Percentiles rank a stretch among this genome's conserved stretches.
Conservation (phyloP, 2,113 vertebrate genomes). For the Eira barbara region DNA sequence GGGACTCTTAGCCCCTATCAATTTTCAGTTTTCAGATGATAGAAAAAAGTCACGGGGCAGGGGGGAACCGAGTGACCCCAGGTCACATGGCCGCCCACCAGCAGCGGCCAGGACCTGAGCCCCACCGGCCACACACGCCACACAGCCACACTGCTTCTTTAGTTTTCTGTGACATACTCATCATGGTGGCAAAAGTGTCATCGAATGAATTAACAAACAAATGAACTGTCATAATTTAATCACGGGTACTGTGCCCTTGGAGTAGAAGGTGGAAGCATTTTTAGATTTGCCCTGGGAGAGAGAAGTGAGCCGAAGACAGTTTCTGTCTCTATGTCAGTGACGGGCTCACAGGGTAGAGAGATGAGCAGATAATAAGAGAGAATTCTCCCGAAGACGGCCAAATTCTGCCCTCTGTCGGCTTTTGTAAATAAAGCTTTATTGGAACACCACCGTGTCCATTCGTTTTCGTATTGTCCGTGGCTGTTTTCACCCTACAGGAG, state of each 20-base stretch:
- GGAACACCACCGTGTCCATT: background rate
- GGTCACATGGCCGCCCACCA: background rate
- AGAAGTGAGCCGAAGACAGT: background rate
- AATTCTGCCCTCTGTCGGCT: background rate
- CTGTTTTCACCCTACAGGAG: background rate
- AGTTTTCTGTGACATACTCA: background rate
- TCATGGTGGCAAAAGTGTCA: background rate
- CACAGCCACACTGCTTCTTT: accelerated
- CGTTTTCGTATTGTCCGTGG: background rate
- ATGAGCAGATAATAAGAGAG: background rate
- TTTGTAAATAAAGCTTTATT: conserved; percentile 46
- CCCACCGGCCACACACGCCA: accelerated
- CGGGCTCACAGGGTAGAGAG: background rate
- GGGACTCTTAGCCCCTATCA: no score
- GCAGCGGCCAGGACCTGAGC: background rate
- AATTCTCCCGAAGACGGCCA: background rate
- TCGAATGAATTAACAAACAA: background rate
- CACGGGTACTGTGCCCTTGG: background rate
- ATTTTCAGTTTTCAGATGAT: background rate
- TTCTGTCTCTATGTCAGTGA: background rate
- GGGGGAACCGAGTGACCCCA: accelerated
- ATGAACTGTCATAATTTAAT: background rate
- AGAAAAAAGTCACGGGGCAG: background rate
- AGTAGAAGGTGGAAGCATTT: background rate
- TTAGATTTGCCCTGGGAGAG: background rate